Evolutionary conservation across 2,888 invertebrate genomes (phyloP).

Genomic region (Calliphora vomitoria): DNA sequence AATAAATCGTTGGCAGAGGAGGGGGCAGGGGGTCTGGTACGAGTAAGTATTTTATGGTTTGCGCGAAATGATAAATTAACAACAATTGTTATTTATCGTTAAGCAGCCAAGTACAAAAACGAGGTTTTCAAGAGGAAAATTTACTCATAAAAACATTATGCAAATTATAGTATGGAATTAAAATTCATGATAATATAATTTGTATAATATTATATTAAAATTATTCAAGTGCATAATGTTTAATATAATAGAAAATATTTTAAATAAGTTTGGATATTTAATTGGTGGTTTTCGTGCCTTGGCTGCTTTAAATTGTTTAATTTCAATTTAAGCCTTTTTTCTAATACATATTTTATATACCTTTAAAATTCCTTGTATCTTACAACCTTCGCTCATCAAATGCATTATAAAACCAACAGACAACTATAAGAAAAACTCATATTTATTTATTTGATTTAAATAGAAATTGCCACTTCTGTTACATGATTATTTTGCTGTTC

Average conservation of each 20-base stretch:
- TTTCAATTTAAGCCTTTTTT: too few relatives aligned
- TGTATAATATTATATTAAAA: background rate
- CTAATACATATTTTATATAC: too few relatives aligned
- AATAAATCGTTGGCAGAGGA: constrained; percentile 14
- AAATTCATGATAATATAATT: background rate
- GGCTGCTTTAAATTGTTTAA: too few relatives aligned
- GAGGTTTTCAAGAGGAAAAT: background rate
- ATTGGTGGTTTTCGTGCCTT: too few relatives aligned
- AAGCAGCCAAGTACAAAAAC: background rate
- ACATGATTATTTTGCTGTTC: constrained; percentile 9
- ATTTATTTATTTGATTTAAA: constrained; percentile 30
- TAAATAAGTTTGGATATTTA: too few relatives aligned
- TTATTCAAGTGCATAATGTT: background rate
- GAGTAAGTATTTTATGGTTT: background rate
- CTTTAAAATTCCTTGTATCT: too few relatives aligned
- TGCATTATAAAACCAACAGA: background rate
- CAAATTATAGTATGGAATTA: background rate
- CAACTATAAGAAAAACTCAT: background rate
- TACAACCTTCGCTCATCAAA: too few relatives aligned
- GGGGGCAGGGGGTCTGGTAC: background rate
- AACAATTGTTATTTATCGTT: constrained; percentile 51
- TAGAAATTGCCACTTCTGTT: constrained; percentile 30
- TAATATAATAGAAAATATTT: too few relatives aligned
- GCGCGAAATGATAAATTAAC: constrained; percentile 46
- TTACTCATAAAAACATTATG: background rate